Percentiles rank a stretch among this genome's conserved stretches.
These are phyloP conservation scores for Nephotettix cincticeps DNA, from an alignment of 1,140 invertebrate species.

Conservation along the genomic window DNA sequence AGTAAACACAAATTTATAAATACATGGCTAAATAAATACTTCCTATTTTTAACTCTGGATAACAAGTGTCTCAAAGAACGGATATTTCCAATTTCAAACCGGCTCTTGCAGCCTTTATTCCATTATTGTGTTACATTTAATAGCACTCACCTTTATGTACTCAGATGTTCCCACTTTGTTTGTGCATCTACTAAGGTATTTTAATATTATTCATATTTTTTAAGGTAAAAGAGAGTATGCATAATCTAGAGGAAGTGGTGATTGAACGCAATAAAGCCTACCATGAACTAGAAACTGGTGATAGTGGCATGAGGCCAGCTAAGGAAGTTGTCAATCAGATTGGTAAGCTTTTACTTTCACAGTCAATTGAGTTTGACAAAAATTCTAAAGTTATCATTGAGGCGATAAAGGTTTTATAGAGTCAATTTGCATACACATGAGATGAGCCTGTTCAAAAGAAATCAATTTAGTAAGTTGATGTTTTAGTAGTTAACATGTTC, in stretches of 20 bases:
- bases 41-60: no score
- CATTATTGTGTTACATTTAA: no score
- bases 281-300: slow-evolving; percentile 86
- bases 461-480: background rate
- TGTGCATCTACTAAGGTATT: no score
- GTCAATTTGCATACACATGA: slow-evolving; percentile 31
- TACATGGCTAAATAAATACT: no score
- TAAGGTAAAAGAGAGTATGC: slow-evolving; percentile 92
- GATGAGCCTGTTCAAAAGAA: slow-evolving; percentile 45
- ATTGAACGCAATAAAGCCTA: slow-evolving; percentile 92
- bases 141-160: no score
- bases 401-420: background rate
- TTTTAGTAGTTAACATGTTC: no score
- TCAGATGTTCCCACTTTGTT: no score
- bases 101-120: no score
- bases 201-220: no score
- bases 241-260: slow-evolving; percentile 89
- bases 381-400: background rate
- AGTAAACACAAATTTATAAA: no score
- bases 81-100: no score
- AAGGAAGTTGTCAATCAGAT: slow-evolving; percentile 57
- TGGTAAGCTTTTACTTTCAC: slow-evolving; percentile 51
- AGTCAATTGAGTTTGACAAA: background rate
- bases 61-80: no score
- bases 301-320: slow-evolving; percentile 71